Evolutionary conservation across 2,797 vertebrate species (phyloP), one percentile per base, ranked within the genome.

Genomic region (Phaenicophaeus curvirostris): DNA sequence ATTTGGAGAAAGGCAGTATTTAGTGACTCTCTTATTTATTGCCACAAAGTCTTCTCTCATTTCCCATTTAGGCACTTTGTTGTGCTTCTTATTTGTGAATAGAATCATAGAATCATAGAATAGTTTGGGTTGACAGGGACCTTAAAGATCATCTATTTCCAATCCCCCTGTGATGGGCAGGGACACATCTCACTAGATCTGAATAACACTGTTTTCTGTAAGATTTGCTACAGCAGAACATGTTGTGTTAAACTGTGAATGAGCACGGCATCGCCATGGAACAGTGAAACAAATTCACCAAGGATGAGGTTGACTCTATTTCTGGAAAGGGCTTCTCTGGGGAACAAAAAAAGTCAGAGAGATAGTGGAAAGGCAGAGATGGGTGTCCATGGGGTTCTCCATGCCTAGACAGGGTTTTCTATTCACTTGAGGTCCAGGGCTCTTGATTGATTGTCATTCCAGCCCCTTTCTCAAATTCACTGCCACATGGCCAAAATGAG

Each of bases 401-500:
- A 5, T 39, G 15, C 65, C 46, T 31, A 0, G 3, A 13, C 7
- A 15, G 21, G 50, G 30, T 46, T 79, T 84, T 37, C 48, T 14
- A 14, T 58, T 67, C 20, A 5, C 19, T 82, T 67, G 8, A 51
- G n/a, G 35, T 30, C 63, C 23, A 31, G 19, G 27, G 19, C 17
- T 87, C 31, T 57, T 57, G 24, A 11, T 25, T 30, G 21, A 23
- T 69, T 46, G 13, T 9, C 65, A 28, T 67, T 54, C 19, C 75
- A 35, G 15, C 6, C 44, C 11, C 0, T 41, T 69, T 44, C 63
- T 57, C 53, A 15, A 74, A 65, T 27, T 46, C 31, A 6, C 11
- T 35, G 24, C 5, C 1, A 4, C 0, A 0, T 31, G 37, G 77
- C 77, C 58, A 9, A 15, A 86, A 9, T n/a, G 18, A 14, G 1